Percentiles rank a stretch among this genome's conserved stretches.
These are phyloP conservation scores for Heliconius congener DNA, from an alignment of 1,140 invertebrate genomes.

Conservation along the genomic window DNA sequence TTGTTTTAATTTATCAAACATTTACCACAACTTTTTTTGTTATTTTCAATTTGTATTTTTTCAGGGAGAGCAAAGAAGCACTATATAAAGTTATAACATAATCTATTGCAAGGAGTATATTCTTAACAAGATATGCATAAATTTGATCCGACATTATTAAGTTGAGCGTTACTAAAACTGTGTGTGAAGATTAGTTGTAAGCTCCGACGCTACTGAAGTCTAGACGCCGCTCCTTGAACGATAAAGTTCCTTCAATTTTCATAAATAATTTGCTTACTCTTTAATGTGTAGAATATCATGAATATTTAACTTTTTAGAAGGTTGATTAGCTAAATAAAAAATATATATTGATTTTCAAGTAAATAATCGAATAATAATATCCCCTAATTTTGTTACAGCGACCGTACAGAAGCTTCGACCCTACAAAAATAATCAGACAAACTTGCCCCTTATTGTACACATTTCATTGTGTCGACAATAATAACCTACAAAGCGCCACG, in stretches of 20 bases:
- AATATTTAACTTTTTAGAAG: not conserved
- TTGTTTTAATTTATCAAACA: not conserved
- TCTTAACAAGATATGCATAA: constrained; percentile 25
- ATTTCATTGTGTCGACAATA: constrained; percentile 71
- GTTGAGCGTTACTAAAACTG: constrained; percentile 40
- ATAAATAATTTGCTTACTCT: constrained; percentile 35
- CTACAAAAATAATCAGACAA: constrained; percentile 68
- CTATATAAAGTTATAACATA: not conserved
- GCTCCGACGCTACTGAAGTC: constrained; percentile 46
- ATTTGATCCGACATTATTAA: constrained; percentile 38
- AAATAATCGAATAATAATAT: constrained; percentile 55
- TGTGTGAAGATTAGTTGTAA: constrained; percentile 47
- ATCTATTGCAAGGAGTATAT: not conserved
- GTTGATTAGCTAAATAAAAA: not conserved
- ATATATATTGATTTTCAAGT: not conserved
- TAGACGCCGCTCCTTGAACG: constrained; percentile 49
- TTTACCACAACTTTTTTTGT: too few species aligned
- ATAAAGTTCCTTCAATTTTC: constrained; percentile 36
- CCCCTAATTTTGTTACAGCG: constrained; percentile 56
- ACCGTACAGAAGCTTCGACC: constrained; percentile 47
- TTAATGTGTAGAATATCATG: constrained; percentile 3
- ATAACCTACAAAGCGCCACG: constrained; percentile 68
- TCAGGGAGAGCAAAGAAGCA: not conserved
- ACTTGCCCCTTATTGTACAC: constrained; percentile 60
- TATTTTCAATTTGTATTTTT: not conserved